Conservation (phyloP, 2,113 vertebrate species). For the Sturnira hondurensis region DNA sequence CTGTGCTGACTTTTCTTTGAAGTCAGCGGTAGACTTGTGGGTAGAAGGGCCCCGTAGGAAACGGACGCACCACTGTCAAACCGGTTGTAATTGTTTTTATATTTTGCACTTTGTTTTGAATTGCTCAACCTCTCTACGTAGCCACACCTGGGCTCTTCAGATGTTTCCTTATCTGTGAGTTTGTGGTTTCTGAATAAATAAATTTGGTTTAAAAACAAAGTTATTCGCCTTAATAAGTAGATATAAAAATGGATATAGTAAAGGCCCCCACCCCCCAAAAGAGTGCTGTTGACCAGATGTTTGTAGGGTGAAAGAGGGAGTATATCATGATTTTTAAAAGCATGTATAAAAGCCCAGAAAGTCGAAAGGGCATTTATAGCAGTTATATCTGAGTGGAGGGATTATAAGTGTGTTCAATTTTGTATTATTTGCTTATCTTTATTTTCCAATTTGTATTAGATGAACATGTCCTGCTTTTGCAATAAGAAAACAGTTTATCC, state of each 20-base stretch:
- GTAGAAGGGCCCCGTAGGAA: constrained; percentile 26
- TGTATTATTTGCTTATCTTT: constrained; percentile 58
- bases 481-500: constrained; percentile 27
- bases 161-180: constrained; percentile 39
- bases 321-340: background rate
- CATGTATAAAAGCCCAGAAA: background rate
- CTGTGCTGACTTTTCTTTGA: constrained; percentile 59
- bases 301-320: background rate
- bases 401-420: constrained; percentile 27
- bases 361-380: background rate
- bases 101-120: constrained; percentile 60
- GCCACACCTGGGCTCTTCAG: constrained; percentile 50
- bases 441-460: constrained; percentile 60
- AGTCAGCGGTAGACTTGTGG: constrained; percentile 33
- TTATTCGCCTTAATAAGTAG: background rate
- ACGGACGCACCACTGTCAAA: constrained; percentile 31
- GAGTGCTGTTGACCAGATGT: background rate
- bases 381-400: background rate
- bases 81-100: constrained; percentile 30
- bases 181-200: constrained; percentile 49
- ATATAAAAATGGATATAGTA: background rate
- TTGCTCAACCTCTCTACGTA: constrained; percentile 13
- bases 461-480: background rate
- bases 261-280: no score
- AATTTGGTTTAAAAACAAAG: constrained; percentile 33